Conservation (phyloP, 2,888 invertebrate genomes). For the Julus scandinavius region DNA sequence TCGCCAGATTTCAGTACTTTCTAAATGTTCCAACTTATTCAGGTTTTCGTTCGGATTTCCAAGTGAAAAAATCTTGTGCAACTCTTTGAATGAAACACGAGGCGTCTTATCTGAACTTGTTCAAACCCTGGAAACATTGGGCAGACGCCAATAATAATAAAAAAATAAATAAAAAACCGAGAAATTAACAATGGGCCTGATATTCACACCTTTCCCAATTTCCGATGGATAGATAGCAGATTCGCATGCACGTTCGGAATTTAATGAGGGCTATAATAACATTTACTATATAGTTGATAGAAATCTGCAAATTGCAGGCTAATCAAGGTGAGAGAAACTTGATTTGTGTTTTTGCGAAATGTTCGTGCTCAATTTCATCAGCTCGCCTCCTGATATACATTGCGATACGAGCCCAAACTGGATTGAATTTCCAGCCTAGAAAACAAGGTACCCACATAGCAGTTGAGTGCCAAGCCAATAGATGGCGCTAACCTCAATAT, state of each 20-base stretch:
- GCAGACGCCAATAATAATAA: background rate
- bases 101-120: background rate
- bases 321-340: conserved; percentile 44
- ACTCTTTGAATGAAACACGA: background rate
- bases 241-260: conserved; percentile 45
- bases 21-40: background rate
- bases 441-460: background rate
- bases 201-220: conserved; percentile 43
- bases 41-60: background rate
- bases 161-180: background rate
- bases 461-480: background rate
- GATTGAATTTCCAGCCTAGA: background rate
- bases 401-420: conserved; percentile 14
- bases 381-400: conserved; percentile 15
- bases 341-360: conserved; percentile 30
- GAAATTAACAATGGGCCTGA: conserved; percentile 27
- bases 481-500: background rate
- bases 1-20: background rate
- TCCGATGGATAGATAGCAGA: conserved; percentile 15
- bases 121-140: background rate
- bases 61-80: background rate
- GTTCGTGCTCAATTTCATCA: conserved; percentile 42
- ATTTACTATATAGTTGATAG: conserved; percentile 16
- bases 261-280: conserved; percentile 46
- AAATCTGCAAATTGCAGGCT: conserved; percentile 45